Evolutionary conservation across 2,797 vertebrate genomes (phyloP).

Genomic region (Geotrypetes seraphini): DNA sequence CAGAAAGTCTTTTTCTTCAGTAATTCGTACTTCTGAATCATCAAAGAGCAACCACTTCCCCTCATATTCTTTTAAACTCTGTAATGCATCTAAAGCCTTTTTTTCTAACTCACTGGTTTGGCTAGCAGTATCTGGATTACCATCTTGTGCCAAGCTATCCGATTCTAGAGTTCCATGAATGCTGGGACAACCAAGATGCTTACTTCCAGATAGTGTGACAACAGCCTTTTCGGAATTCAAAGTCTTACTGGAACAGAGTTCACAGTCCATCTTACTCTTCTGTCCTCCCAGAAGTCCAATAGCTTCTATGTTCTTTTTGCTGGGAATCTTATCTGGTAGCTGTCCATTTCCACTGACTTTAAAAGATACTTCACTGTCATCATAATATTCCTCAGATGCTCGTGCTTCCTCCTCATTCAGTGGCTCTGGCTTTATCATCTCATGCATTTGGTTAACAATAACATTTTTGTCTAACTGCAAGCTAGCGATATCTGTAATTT

Average conservation of each 20-base stretch:
- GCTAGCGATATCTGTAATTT: conserved; percentile 67
- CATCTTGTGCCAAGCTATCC: conserved; percentile 3
- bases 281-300: conserved; percentile 87
- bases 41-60: conserved; percentile 96
- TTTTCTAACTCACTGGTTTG: conserved; percentile 27
- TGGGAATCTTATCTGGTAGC: conserved; percentile 51
- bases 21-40: conserved; percentile 88
- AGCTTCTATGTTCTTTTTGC: conserved; percentile 74
- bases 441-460: conserved; percentile 23
- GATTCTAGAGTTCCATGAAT: conserved; percentile 14
- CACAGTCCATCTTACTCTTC: conserved; percentile 71
- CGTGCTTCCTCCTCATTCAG: conserved; percentile 58
- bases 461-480: conserved; percentile 46
- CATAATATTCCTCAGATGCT: conserved; percentile 47
- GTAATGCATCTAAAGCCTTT: conserved; percentile 38
- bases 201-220: conserved; percentile 29
- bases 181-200: conserved; percentile 31
- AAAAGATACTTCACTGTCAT: conserved; percentile 73
- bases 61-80: conserved; percentile 74
- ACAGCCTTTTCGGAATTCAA: conserved; percentile 56
- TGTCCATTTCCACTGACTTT: conserved; percentile 45
- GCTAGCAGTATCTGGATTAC: not conserved
- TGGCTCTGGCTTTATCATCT: conserved; percentile 43
- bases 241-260: conserved; percentile 58
- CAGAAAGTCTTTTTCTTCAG: conserved; percentile 86